phyloP scores from a whole-genome alignment of 2,797 vertebrate species.

The Perodicticus potto region DNA sequence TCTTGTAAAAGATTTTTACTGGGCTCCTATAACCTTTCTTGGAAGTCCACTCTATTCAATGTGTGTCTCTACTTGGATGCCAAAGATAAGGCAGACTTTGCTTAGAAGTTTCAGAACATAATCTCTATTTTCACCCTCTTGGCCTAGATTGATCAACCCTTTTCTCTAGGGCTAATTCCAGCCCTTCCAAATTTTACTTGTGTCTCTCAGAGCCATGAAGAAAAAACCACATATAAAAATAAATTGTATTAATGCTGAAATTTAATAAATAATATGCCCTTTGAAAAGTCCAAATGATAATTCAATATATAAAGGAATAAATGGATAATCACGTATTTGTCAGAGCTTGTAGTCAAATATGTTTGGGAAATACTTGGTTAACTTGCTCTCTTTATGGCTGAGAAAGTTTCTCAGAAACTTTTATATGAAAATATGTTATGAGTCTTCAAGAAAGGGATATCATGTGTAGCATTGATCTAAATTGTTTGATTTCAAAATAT shows the following conservation, averaged over 20 bases:
- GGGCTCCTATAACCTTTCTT: not conserved
- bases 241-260: not conserved
- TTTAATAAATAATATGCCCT: not conserved
- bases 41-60: not conserved
- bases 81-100: not conserved
- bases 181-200: not conserved
- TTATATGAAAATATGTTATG: not conserved
- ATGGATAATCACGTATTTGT: not conserved
- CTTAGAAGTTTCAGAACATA: constrained; percentile 30
- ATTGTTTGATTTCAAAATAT: constrained; percentile 2
- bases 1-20: not conserved
- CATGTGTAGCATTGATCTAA: not conserved
- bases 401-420: not conserved
- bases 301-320: not conserved
- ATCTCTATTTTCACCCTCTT: not conserved
- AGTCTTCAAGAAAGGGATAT: not conserved
- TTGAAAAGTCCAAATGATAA: not conserved
- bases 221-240: not conserved
- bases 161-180: not conserved
- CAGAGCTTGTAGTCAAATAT: not conserved
- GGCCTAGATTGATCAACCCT: not conserved
- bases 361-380: not conserved
- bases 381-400: not conserved
- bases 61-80: not conserved
- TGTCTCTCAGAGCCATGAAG: not conserved